A percentile compares a stretch with the other conserved stretches of the same genome.
phyloP scores from a whole-genome alignment of 1,140 invertebrate species.

The Zelostemma sp. region DNA sequence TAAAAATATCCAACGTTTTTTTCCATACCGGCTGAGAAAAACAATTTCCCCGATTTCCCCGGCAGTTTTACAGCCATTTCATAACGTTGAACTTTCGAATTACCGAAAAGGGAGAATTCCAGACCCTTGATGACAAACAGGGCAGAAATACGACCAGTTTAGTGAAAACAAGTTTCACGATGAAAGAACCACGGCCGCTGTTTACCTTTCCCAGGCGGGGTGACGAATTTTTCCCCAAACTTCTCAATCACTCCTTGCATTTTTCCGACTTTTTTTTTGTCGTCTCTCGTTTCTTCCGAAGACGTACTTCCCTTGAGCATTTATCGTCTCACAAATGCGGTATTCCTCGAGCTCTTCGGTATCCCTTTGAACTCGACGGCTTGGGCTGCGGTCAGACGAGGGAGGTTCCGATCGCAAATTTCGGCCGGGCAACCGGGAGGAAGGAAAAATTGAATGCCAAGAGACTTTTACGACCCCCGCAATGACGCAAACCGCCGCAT shows the following conservation, averaged over 20 bases:
- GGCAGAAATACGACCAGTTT: too few relatives aligned
- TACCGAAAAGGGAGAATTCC: too few relatives aligned
- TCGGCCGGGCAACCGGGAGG: constrained; percentile 20
- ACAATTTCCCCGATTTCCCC: too few relatives aligned
- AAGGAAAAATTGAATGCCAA: constrained; percentile 48
- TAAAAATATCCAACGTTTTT: too few relatives aligned
- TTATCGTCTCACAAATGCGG: constrained; percentile 30
- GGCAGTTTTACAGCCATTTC: too few relatives aligned
- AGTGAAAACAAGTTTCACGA: too few relatives aligned
- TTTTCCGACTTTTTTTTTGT: constrained; percentile 8
- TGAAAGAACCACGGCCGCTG: too few relatives aligned
- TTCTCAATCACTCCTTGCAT: not conserved
- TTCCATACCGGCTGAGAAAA: too few relatives aligned
- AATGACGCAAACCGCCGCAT: constrained; percentile 40
- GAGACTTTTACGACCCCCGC: constrained; percentile 46
- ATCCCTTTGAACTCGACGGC: constrained; percentile 29
- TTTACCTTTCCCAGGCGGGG: too few relatives aligned
- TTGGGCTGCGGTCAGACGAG: constrained; percentile 30
- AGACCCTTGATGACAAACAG: too few relatives aligned
- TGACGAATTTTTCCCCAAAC: too few relatives aligned
- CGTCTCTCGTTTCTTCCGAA: constrained; percentile 8
- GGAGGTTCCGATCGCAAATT: constrained; percentile 43
- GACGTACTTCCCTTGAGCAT: constrained; percentile 1
- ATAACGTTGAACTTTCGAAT: too few relatives aligned
- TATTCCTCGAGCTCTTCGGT: constrained; percentile 8